Percentiles rank a stretch among this genome's conserved stretches.
These are phyloP conservation scores for Pristionchus exspectatus DNA, from an alignment of 2,888 invertebrate species.

Conservation along the genomic window DNA sequence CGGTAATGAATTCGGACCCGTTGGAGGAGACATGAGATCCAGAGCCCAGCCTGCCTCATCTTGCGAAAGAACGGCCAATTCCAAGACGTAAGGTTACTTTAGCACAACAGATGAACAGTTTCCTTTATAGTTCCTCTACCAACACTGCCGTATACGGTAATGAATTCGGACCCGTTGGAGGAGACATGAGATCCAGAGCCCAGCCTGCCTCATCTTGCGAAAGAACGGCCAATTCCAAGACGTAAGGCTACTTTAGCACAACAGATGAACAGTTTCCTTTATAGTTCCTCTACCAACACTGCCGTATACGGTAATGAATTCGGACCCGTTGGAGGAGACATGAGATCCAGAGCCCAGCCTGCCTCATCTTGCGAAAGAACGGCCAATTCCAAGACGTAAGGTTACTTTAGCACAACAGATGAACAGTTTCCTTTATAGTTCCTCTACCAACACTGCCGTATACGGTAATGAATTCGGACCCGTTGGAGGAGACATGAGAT, in stretches of 20 bases:
- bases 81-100: neutral
- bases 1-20: slow-evolving; percentile 7
- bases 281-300: neutral
- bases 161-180: neutral
- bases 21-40: slow-evolving; percentile 26
- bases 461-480: too few relatives aligned
- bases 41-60: slow-evolving; percentile 22
- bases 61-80: slow-evolving; percentile 1
- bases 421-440: neutral
- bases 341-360: neutral
- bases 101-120: neutral
- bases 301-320: too few relatives aligned
- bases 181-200: neutral
- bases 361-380: slow-evolving; percentile 1
- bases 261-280: neutral
- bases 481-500: too few relatives aligned
- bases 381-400: neutral
- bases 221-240: neutral
- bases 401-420: neutral
- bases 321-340: too few relatives aligned
- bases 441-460: neutral
- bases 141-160: neutral
- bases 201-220: too few relatives aligned
- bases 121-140: neutral
- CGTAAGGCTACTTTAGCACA: neutral